Conservation (phyloP, 2,888 invertebrate genomes). For the Hydriomena furcata region DNA sequence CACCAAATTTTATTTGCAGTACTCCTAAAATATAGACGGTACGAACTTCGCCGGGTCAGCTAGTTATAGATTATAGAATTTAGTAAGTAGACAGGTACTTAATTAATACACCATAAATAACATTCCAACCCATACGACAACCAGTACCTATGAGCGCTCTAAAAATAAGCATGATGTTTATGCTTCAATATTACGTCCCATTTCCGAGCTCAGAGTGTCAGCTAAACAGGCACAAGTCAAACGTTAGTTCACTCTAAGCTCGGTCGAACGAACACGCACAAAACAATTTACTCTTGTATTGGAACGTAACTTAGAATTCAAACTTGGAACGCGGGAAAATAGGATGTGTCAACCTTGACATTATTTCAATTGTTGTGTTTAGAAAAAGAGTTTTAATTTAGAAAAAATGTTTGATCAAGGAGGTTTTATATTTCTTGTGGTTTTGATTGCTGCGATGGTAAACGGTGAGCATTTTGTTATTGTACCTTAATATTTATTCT, state of each 20-base stretch:
- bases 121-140: conserved; percentile 50
- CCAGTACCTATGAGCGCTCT: conserved; percentile 50
- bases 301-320: conserved; percentile 42
- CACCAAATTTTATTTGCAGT: too few species aligned
- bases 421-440: conserved; percentile 37
- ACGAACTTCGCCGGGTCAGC: too few species aligned
- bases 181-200: conserved; percentile 47
- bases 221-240: conserved; percentile 50
- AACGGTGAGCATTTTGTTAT: conserved; percentile 43
- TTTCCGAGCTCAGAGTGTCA: conserved; percentile 51
- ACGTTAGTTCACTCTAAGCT: conserved; percentile 52
- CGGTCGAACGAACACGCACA: conserved; percentile 51
- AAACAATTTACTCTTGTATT: conserved; percentile 48
- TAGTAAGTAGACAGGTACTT: not conserved
- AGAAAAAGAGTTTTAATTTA: conserved; percentile 39
- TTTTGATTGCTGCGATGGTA: conserved; percentile 36
- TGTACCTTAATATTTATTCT: not conserved
- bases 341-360: conserved; percentile 54
- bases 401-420: conserved; percentile 32
- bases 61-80: too few species aligned
- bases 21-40: too few species aligned
- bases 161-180: conserved; percentile 70
- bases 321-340: conserved; percentile 56
- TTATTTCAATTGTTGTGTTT: conserved; percentile 42
- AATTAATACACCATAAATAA: conserved; percentile 40